Evolutionary conservation across 53 echinoderm and acorn worm species (phyloP).

Genomic region (Actinopyga echinites): DNA sequence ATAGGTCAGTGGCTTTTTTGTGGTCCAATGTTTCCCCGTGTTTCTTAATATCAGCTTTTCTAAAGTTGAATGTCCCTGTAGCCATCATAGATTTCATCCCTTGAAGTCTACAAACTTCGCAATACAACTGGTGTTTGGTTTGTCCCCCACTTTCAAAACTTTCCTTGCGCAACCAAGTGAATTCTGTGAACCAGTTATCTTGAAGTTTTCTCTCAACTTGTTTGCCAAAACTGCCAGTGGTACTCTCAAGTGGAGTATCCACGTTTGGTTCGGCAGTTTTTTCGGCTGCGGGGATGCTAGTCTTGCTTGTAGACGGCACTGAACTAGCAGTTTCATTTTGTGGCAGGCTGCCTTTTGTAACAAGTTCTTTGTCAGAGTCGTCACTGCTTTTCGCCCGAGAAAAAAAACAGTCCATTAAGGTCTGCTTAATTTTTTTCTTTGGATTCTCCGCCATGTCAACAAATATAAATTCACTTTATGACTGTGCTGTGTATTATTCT

Average conservation of each 20-base stretch:
- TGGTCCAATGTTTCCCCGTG: neutral
- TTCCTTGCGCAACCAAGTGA: slow-evolving; percentile 20
- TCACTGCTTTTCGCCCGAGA: too few species aligned
- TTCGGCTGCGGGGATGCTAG: neutral
- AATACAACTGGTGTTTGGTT: neutral
- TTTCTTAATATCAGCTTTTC: neutral
- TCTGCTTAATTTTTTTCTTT: too few species aligned
- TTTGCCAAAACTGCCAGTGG: neutral
- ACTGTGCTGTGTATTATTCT: too few species aligned
- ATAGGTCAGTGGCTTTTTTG: neutral
- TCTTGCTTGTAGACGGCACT: neutral
- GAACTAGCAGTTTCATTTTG: too few species aligned
- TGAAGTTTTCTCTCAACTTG: neutral
- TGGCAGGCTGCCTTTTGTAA: too few species aligned
- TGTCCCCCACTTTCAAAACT: neutral
- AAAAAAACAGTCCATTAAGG: too few species aligned
- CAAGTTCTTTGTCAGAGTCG: too few species aligned
- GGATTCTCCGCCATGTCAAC: too few species aligned
- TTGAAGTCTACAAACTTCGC: neutral
- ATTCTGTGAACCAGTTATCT: neutral
- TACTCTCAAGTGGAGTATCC: neutral
- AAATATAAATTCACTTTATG: too few species aligned
- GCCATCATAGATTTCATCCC: too few species aligned
- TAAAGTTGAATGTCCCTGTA: neutral
- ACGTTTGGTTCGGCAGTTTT: neutral